A percentile compares a stretch with the other conserved stretches of the same genome.
Evolutionary conservation across 2,797 vertebrate species (phyloP).

Genomic region (Notamacropus eugenii): DNA sequence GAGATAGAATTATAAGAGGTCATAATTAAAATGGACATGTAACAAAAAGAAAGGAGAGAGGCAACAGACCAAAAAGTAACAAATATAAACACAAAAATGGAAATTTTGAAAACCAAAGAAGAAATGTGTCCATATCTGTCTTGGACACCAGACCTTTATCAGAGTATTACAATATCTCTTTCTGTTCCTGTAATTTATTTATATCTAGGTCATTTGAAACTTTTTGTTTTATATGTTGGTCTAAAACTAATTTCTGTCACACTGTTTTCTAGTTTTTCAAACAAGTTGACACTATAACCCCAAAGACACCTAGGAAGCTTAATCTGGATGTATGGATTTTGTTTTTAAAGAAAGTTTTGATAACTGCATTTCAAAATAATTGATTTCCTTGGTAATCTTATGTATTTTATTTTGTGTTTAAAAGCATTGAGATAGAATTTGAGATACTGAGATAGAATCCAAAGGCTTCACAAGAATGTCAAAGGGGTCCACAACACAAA

Average conservation of each 20-base stretch:
- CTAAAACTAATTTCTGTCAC: background rate
- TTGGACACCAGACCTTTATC: background rate
- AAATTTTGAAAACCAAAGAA: background rate
- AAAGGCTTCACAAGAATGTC: background rate
- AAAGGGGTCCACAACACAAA: background rate
- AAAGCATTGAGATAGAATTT: background rate
- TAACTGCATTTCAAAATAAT: background rate
- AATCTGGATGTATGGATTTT: background rate
- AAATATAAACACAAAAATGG: background rate
- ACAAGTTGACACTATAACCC: background rate
- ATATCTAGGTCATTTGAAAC: background rate
- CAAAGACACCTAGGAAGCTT: background rate
- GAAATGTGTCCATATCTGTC: background rate
- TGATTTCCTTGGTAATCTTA: background rate
- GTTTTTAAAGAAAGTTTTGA: background rate
- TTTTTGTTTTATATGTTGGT: background rate
- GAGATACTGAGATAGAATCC: background rate
- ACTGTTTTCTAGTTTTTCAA: background rate
- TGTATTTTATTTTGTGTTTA: background rate
- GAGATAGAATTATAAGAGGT: background rate
- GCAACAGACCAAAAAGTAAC: background rate
- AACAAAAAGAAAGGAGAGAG: background rate
- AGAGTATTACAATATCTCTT: background rate
- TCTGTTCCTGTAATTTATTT: background rate
- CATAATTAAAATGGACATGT: background rate